phyloP scores from a whole-genome alignment of 2,113 vertebrate genomes.

The Pelvicachromis taeniatus region DNA sequence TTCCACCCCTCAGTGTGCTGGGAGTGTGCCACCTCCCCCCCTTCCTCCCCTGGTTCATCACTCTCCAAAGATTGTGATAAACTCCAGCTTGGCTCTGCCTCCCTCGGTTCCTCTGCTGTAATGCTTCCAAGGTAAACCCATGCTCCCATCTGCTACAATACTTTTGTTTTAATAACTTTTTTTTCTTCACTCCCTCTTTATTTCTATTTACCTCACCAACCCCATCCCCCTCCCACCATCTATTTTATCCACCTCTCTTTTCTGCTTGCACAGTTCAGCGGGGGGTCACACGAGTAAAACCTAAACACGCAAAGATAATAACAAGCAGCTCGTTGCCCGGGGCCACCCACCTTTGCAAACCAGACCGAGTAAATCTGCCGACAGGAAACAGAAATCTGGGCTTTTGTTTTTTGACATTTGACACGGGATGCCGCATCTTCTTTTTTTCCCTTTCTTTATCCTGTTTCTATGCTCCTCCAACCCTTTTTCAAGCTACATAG shows the following conservation, averaged over 20 bases:
- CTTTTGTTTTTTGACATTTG: slow-evolving; percentile 43
- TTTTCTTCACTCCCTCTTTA: not conserved
- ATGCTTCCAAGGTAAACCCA: slow-evolving; percentile 68
- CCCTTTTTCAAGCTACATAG: not conserved
- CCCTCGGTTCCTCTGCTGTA: slow-evolving; percentile 41
- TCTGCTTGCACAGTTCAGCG: slow-evolving; percentile 40
- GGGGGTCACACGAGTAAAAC: slow-evolving; percentile 31
- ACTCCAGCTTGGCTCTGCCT: slow-evolving; percentile 48
- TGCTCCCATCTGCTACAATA: slow-evolving; percentile 64
- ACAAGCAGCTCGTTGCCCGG: not conserved
- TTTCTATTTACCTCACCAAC: slow-evolving; percentile 33
- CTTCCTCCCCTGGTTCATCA: slow-evolving; percentile 23
- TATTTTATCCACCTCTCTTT: slow-evolving; percentile 9
- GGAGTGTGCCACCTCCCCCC: slow-evolving; percentile 13
- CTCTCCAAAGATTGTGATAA: slow-evolving; percentile 49
- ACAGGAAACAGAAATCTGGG: slow-evolving; percentile 1
- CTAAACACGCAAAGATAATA: slow-evolving; percentile 12
- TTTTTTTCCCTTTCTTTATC: not conserved
- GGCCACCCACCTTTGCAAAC: slow-evolving; percentile 48
- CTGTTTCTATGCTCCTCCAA: not conserved
- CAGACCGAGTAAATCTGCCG: slow-evolving; percentile 6
- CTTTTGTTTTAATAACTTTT: slow-evolving; percentile 70
- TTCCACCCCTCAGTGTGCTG: slow-evolving; percentile 30
- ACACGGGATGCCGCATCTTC: not conserved
- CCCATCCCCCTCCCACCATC: not conserved